Evolutionary conservation across 2,888 invertebrate species (phyloP).

Genomic region (Dasypolia templi): DNA sequence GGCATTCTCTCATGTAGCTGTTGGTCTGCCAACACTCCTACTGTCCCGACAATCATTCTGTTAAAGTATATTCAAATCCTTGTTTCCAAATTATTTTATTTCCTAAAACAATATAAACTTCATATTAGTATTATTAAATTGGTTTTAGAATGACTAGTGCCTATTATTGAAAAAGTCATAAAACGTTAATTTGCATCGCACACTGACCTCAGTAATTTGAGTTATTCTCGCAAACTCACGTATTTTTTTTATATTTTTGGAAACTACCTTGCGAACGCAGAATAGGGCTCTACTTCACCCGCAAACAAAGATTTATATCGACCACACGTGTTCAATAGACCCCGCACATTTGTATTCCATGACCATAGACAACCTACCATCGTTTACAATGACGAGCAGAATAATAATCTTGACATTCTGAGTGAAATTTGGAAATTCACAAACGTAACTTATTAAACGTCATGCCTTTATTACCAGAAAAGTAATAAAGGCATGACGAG

Average conservation of each 20-base stretch:
- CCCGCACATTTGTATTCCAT: neutral
- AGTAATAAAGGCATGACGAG: neutral
- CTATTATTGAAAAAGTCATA: neutral
- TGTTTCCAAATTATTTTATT: neutral
- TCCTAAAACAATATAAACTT: neutral
- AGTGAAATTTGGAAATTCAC: neutral
- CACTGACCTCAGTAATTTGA: neutral
- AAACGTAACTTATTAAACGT: neutral
- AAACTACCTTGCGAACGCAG: neutral
- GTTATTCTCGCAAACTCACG: neutral
- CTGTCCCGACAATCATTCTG: neutral
- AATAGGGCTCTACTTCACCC: neutral
- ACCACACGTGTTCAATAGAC: neutral
- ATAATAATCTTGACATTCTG: neutral
- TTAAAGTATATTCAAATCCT: neutral
- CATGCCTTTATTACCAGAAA: neutral
- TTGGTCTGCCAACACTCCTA: neutral
- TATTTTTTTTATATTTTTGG: neutral
- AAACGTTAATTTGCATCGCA: neutral
- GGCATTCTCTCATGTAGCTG: neutral
- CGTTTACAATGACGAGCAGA: neutral
- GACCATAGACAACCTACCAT: neutral
- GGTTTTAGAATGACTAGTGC: neutral
- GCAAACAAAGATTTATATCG: slow-evolving; percentile 2
- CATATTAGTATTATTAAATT: neutral